Base-by-base conservation (phyloP, 2,797 vertebrate genomes). In the Spinibarbus caldwelli region DNA sequence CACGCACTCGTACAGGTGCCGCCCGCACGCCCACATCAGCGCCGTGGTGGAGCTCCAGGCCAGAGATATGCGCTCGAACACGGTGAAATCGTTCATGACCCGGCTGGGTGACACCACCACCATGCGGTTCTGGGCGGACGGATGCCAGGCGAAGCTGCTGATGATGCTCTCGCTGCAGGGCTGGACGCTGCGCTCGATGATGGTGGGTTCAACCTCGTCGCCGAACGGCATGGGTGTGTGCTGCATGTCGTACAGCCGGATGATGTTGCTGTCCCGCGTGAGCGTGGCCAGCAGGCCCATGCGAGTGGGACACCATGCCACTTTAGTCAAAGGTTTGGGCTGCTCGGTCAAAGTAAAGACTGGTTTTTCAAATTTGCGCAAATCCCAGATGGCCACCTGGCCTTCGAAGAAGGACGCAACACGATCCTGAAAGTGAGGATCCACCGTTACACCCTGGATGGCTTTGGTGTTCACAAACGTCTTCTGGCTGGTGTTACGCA, bases 391-490 rank as follows among this genome's bases (percentile, higher is more conserved):
- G 72, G 97, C 98, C 90, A 99, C 98, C 91, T 99, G 98, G 5
- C 98, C 98, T 94, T 99, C 98, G 66, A 97, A 99, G 93, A 98
- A 99, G 86, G 98, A 99, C 47, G 98, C 98, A 64, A 99, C 97
- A 0, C 98, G 96, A 90, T 99, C 97, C 0, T 95, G 96, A 94
- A 98, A 98, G 91, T 97, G 97, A 0, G 98, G 98, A 91, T 99
- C 98, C 0, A 99, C 98, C 0, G 97, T 97, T 79, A 99, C 98
- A 0, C 98, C 98, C 88, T 99, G 98, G 88, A 99, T 97, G 89
- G 98, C 98, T 93, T 99, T 99, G 54, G 98, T 99, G 92, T 99
- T 99, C 29, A 99, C 98, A 86, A 99, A 99, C 14, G 98, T 98
- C 89, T 99, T 99, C 91, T 99, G 98, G 93, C 97, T 99, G 0